phyloP scores from a whole-genome alignment of 2,113 vertebrate species.

The Phylloscopus whistleri region DNA sequence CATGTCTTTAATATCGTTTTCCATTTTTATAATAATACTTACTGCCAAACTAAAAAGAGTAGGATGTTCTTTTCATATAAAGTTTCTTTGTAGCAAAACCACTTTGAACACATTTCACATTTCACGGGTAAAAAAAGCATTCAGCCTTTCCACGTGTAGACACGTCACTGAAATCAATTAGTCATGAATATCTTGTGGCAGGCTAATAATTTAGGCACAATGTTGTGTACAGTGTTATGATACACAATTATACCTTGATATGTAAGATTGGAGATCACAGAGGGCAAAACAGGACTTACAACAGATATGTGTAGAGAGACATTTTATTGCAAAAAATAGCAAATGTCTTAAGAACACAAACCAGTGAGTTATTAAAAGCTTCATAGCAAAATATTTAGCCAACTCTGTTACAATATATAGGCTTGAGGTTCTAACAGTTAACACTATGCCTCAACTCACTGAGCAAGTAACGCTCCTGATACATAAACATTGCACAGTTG shows the following conservation, averaged over 20 bases:
- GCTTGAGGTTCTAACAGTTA: constrained; percentile 66
- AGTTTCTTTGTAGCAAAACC: neutral
- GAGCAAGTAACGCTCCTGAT: constrained; percentile 29
- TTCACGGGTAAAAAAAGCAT: neutral
- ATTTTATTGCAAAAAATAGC: constrained; percentile 73
- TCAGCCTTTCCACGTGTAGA: neutral
- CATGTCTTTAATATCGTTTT: neutral
- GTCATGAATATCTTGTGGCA: neutral
- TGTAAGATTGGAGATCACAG: neutral
- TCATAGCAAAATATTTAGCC: constrained; percentile 76
- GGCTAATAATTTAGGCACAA: neutral
- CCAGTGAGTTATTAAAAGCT: constrained; percentile 75
- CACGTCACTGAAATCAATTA: neutral
- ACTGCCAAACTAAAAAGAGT: neutral
- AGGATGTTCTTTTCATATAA: neutral
- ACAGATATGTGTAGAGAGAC: neutral
- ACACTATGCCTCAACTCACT: constrained; percentile 46
- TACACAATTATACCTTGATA: neutral
- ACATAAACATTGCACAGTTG: neutral
- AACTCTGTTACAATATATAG: constrained; percentile 69
- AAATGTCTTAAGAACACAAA: constrained; percentile 73
- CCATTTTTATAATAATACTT: neutral
- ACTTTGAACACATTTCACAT: neutral
- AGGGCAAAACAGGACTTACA: neutral
- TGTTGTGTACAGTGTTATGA: neutral